Evolutionary conservation across 2,888 invertebrate species (phyloP).

Genomic region (Ganaspis brasiliensis): DNA sequence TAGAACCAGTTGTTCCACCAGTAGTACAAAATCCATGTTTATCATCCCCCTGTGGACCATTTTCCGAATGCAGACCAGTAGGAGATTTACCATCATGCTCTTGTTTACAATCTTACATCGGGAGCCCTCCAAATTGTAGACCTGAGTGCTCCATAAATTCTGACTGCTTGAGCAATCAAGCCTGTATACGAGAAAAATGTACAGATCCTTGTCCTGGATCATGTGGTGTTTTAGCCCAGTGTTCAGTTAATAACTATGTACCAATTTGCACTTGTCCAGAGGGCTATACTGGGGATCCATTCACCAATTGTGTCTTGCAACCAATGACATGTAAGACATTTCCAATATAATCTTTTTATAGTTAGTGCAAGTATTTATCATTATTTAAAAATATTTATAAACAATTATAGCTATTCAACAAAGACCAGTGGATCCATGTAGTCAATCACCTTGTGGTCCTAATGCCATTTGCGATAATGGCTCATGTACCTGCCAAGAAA

Average conservation of each 20-base stretch:
- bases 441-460: constrained; percentile 87
- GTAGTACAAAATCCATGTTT: constrained; percentile 81
- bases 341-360: neutral
- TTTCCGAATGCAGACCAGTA: constrained; percentile 81
- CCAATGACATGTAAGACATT: constrained; percentile 82
- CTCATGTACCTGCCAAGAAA: constrained; percentile 75
- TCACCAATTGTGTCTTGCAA: constrained; percentile 81
- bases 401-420: constrained; percentile 36
- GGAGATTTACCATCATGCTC: constrained; percentile 82
- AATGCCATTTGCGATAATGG: constrained; percentile 85
- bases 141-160: constrained; percentile 84
- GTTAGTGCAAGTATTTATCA: neutral
- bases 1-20: constrained; percentile 37
- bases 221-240: constrained; percentile 87
- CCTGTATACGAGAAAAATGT: constrained; percentile 89
- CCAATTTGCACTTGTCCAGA: constrained; percentile 88
- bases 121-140: constrained; percentile 83
- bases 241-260: constrained; percentile 88
- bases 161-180: constrained; percentile 87
- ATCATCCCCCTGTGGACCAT: constrained; percentile 83
- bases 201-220: constrained; percentile 89
- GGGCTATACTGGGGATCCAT: constrained; percentile 88
- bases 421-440: constrained; percentile 82
- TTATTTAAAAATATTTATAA: neutral
- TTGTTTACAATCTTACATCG: constrained; percentile 79